A percentile compares a stretch with the other conserved stretches of the same genome.
These are phyloP conservation scores for Spilosoma lubricipeda DNA, from an alignment of 2,888 invertebrate species.

Conservation along the genomic window DNA sequence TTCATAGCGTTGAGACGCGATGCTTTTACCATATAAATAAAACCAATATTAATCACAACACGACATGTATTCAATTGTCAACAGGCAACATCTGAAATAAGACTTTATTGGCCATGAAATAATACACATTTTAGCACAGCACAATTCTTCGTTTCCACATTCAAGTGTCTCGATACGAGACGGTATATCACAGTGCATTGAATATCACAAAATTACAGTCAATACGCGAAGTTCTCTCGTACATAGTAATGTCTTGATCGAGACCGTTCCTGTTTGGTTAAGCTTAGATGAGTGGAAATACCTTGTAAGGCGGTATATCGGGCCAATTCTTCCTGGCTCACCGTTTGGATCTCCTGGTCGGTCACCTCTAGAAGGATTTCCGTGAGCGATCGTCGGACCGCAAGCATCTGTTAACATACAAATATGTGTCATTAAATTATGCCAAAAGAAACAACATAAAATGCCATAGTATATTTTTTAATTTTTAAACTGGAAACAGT, in stretches of 20 bases:
- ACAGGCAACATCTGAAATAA: conserved; percentile 83
- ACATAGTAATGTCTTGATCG: conserved; percentile 66
- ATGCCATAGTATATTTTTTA: too few relatives aligned
- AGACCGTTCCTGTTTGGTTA: conserved; percentile 65
- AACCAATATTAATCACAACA: conserved; percentile 85
- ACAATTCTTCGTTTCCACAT: conserved; percentile 64
- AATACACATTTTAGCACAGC: conserved; percentile 65
- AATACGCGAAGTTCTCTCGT: conserved; percentile 69
- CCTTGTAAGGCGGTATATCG: conserved; percentile 94
- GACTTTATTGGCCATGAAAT: conserved; percentile 78
- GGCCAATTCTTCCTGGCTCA: conserved; percentile 94
- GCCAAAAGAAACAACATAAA: too few relatives aligned
- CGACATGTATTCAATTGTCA: conserved; percentile 76
- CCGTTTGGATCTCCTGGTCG: conserved; percentile 93
- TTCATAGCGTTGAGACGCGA: conserved; percentile 90
- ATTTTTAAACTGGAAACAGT: too few relatives aligned
- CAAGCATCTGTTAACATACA: conserved; percentile 89
- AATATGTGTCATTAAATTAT: too few relatives aligned
- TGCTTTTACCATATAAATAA: conserved; percentile 88
- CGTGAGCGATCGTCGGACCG: conserved; percentile 95
- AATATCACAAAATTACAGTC: conserved; percentile 67
- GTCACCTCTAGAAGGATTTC: conserved; percentile 98
- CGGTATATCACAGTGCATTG: conserved; percentile 60
- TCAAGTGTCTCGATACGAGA: conserved; percentile 44
- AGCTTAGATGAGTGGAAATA: conserved; percentile 86